Evolutionary conservation across 1,140 invertebrate genomes (phyloP).

Genomic region (Babylonia areolata): DNA sequence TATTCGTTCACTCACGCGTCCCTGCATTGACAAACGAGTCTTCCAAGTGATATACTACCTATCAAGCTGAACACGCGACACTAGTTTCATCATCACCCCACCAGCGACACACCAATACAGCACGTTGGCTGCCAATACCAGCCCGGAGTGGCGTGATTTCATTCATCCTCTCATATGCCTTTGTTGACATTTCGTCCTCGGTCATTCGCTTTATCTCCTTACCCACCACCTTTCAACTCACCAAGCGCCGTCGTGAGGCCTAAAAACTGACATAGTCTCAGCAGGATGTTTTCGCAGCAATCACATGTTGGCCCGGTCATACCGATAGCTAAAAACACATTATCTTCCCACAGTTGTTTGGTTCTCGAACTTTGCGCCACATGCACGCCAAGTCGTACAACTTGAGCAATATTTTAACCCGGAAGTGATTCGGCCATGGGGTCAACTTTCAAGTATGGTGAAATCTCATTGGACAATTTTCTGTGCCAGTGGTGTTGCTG

Average conservation of each 20-base stretch:
- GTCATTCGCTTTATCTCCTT: neutral
- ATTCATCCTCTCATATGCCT: slow-evolving; percentile 29
- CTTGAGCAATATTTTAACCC: slow-evolving; percentile 34
- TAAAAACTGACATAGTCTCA: slow-evolving; percentile 51
- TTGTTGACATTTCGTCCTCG: slow-evolving; percentile 33
- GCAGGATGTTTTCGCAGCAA: slow-evolving; percentile 51
- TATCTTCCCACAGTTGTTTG: neutral
- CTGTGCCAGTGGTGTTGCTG: too few species aligned
- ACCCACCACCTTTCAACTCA: slow-evolving; percentile 33
- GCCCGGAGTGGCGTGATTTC: slow-evolving; percentile 20
- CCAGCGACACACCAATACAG: slow-evolving; percentile 35
- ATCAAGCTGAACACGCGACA: slow-evolving; percentile 1
- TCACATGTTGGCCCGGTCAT: slow-evolving; percentile 44
- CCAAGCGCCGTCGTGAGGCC: slow-evolving; percentile 53
- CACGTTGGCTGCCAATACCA: slow-evolving; percentile 44
- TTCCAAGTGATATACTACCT: too few species aligned
- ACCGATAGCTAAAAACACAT: slow-evolving; percentile 21
- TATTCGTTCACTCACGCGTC: too few species aligned
- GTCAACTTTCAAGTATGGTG: neutral
- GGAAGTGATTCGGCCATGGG: slow-evolving; percentile 13
- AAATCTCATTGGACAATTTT: too few species aligned
- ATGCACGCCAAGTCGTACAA: slow-evolving; percentile 17
- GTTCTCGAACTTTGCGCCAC: slow-evolving; percentile 39
- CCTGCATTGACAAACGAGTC: neutral
- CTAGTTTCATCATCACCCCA: slow-evolving; percentile 29